Evolutionary conservation across 2,888 invertebrate species (phyloP).

Genomic region (Nemoura dubitans): DNA sequence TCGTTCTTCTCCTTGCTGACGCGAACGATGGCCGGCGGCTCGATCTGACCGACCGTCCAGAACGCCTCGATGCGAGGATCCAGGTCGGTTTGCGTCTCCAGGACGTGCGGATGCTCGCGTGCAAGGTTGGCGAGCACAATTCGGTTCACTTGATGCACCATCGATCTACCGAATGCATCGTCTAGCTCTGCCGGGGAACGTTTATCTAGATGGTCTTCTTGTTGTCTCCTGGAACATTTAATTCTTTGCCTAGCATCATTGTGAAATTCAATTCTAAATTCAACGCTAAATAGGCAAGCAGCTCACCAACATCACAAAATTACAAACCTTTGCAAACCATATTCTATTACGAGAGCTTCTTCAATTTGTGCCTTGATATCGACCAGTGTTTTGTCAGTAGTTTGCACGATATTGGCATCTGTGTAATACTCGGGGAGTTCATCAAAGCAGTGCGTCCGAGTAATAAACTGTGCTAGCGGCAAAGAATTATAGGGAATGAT

Average conservation of each 20-base stretch:
- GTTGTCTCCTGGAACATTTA: constrained; percentile 56
- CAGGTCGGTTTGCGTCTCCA: constrained; percentile 69
- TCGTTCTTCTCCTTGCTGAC: constrained; percentile 28
- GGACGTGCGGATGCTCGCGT: constrained; percentile 69
- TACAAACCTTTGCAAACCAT: constrained; percentile 64
- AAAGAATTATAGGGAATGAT: constrained; percentile 73
- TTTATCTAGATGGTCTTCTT: constrained; percentile 54
- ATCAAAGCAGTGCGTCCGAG: constrained; percentile 77
- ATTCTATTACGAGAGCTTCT: constrained; percentile 72
- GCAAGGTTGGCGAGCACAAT: constrained; percentile 69
- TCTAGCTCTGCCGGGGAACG: constrained; percentile 1
- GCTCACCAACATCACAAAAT: no score
- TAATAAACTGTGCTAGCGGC: constrained; percentile 76
- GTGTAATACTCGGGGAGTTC: constrained; percentile 68
- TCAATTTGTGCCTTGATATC: constrained; percentile 69
- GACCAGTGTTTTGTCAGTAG: constrained; percentile 58
- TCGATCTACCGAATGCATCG: constrained; percentile 60
- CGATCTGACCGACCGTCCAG: constrained; percentile 83
- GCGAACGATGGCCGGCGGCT: constrained; percentile 63
- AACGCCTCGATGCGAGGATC: constrained; percentile 85
- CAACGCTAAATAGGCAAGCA: no score
- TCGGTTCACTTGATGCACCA: constrained; percentile 76
- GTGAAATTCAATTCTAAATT: no score
- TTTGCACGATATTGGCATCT: constrained; percentile 54
- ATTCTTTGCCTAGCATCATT: background rate